Evolutionary conservation across 2,888 invertebrate species (phyloP).

Genomic region (Malthinus flaveolus): DNA sequence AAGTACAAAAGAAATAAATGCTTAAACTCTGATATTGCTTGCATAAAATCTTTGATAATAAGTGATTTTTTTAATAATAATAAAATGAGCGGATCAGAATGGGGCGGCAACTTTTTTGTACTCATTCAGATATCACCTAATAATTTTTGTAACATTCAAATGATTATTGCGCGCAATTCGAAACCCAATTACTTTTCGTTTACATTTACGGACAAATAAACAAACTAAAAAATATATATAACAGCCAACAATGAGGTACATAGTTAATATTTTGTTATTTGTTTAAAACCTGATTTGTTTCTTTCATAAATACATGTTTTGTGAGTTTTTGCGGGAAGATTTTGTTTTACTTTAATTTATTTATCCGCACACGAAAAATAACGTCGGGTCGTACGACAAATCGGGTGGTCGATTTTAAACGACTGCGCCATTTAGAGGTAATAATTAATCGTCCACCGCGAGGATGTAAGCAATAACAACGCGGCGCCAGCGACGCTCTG

Average conservation of each 20-base stretch:
- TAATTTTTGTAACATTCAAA: conserved; percentile 44
- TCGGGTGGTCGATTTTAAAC: neutral
- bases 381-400: neutral
- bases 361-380: neutral
- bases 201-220: neutral
- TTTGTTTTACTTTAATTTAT: neutral
- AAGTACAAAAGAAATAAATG: conserved; percentile 37
- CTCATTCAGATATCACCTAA: conserved; percentile 53
- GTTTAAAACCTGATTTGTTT: neutral
- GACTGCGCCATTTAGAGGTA: conserved; percentile 9
- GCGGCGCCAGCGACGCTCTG: conserved; percentile 45
- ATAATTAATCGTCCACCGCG: conserved; percentile 34
- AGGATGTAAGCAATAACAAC: conserved; percentile 44
- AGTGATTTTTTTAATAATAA: conserved; percentile 47
- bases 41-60: conserved; percentile 50
- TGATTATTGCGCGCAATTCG: conserved; percentile 13
- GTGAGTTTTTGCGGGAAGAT: neutral
- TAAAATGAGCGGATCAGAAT: conserved; percentile 40
- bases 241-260: conserved; percentile 3
- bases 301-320: neutral
- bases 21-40: conserved; percentile 50
- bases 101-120: conserved; percentile 50
- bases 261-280: neutral
- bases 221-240: conserved; percentile 5
- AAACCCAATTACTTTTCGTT: neutral